These are phyloP conservation scores for Elephantulus edwardii DNA, from an alignment of 2,113 vertebrate species.

Conservation along the genomic window DNA sequence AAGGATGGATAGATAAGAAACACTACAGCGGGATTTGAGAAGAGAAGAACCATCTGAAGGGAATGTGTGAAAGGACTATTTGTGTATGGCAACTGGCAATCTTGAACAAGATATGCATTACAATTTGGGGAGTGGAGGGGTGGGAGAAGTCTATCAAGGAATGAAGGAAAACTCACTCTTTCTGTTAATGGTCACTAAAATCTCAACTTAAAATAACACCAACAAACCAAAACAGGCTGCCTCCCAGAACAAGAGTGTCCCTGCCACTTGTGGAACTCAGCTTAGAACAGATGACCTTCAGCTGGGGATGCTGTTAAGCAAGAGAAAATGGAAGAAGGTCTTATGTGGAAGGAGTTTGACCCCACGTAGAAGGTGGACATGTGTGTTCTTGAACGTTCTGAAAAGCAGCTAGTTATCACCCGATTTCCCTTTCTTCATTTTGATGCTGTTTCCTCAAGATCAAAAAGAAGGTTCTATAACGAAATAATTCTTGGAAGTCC, in stretches of 20 bases:
- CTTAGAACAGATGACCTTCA: not conserved
- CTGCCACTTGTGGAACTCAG: not conserved
- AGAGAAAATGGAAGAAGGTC: not conserved
- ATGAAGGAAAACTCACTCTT: too few relatives aligned
- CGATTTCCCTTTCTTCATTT: not conserved
- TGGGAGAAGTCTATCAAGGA: too few relatives aligned
- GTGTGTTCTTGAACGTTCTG: not conserved
- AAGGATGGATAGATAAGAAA: too few relatives aligned
- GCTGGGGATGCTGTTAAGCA: not conserved
- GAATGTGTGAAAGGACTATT: too few relatives aligned
- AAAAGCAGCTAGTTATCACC: not conserved
- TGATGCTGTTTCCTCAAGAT: not conserved
- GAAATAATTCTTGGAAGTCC: constrained; percentile 24
- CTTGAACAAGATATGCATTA: too few relatives aligned
- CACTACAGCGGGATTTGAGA: too few relatives aligned
- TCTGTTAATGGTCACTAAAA: too few relatives aligned
- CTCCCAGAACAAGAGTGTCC: not conserved
- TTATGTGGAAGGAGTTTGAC: not conserved
- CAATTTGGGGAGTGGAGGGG: too few relatives aligned
- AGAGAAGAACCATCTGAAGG: too few relatives aligned
- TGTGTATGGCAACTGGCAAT: too few relatives aligned
- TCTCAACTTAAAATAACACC: too few relatives aligned
- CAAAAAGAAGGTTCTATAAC: constrained; percentile 32
- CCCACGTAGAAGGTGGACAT: not conserved
- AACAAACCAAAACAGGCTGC: not conserved